phyloP scores from a whole-genome alignment of 1,140 invertebrate species.

The Lethocerus indicus region DNA sequence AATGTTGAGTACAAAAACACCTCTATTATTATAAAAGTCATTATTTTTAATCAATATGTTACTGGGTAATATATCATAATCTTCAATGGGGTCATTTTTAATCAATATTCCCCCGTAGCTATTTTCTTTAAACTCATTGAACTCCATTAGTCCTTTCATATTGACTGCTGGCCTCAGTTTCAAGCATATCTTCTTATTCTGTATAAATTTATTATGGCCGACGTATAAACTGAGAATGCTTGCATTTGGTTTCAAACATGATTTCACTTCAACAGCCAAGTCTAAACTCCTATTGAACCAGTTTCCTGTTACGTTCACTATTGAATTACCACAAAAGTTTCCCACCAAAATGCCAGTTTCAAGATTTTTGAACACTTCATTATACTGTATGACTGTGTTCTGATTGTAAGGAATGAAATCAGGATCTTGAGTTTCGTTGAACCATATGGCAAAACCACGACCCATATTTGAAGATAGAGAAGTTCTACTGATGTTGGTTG shows the following conservation, averaged over 20 bases:
- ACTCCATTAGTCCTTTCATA: constrained; percentile 57
- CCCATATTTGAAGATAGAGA: constrained; percentile 63
- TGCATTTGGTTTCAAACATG: constrained; percentile 44
- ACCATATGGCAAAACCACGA: constrained; percentile 56
- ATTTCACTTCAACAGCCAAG: constrained; percentile 56
- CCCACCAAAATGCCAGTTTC: constrained; percentile 68
- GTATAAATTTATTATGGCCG: constrained; percentile 67
- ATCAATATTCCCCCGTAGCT: constrained; percentile 70
- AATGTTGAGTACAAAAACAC: constrained; percentile 72
- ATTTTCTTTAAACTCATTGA: constrained; percentile 74
- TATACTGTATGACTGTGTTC: constrained; percentile 73
- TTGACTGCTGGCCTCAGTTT: constrained; percentile 74
- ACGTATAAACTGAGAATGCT: constrained; percentile 45
- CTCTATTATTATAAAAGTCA: constrained; percentile 71
- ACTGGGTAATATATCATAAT: constrained; percentile 46
- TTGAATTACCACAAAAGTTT: constrained; percentile 46
- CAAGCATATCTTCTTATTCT: constrained; percentile 56
- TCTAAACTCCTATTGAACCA: constrained; percentile 57
- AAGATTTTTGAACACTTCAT: constrained; percentile 63
- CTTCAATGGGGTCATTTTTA: constrained; percentile 61
- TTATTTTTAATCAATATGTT: constrained; percentile 71
- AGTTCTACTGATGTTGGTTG: constrained; percentile 68
- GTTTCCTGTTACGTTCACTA: constrained; percentile 72
- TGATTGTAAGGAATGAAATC: constrained; percentile 64
- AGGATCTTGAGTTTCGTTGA: constrained; percentile 63